Conservation (phyloP, 2,888 invertebrate species). For the Sipha maydis region DNA sequence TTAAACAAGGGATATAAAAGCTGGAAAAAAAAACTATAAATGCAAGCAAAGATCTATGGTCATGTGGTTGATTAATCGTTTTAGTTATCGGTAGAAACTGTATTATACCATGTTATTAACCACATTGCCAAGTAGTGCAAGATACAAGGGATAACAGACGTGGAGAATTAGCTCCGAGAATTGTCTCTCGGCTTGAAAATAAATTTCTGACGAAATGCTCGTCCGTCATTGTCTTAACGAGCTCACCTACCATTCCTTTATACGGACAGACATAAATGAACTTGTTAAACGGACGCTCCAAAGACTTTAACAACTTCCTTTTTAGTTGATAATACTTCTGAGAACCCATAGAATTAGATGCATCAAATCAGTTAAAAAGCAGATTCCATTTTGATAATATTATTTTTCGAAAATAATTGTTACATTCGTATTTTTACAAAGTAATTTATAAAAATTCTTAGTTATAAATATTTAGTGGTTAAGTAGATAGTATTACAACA, state of each 20-base stretch:
- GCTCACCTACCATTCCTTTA: slow-evolving; percentile 46
- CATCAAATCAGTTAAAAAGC: slow-evolving; percentile 16
- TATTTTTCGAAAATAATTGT: neutral
- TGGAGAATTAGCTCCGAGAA: slow-evolving; percentile 12
- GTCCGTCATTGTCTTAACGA: slow-evolving; percentile 58
- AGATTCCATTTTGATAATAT: neutral
- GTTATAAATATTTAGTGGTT: neutral
- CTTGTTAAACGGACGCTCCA: slow-evolving; percentile 28
- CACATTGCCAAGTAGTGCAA: slow-evolving; percentile 11
- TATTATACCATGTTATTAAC: slow-evolving; percentile 1
- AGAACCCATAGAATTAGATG: neutral
- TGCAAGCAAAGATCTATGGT: slow-evolving; percentile 3
- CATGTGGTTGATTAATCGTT: slow-evolving; percentile 41
- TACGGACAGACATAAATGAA: slow-evolving; percentile 52
- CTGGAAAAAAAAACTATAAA: neutral
- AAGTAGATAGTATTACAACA: neutral
- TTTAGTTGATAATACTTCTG: slow-evolving; percentile 19
- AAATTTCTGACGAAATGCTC: slow-evolving; percentile 57
- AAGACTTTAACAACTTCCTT: slow-evolving; percentile 40
- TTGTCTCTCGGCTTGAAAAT: slow-evolving; percentile 41
- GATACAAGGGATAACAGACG: slow-evolving; percentile 13
- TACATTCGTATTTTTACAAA: neutral
- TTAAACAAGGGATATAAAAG: neutral
- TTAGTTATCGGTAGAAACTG: slow-evolving; percentile 21
- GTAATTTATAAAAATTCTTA: neutral